These are phyloP conservation scores for Nymphalis urticae DNA, from an alignment of 2,888 invertebrate species.

Conservation along the genomic window DNA sequence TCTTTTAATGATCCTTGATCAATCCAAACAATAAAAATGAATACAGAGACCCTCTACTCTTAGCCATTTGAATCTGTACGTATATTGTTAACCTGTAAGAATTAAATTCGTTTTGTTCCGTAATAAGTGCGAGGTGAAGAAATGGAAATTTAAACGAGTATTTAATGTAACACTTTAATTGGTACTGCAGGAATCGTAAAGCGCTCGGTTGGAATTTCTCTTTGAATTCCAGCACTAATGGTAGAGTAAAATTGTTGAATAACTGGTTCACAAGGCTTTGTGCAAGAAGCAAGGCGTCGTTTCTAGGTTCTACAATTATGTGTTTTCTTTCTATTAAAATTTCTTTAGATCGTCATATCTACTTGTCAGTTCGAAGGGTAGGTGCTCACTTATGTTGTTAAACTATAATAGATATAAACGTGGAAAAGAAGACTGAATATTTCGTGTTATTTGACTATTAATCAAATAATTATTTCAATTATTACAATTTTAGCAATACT, in stretches of 20 bases:
- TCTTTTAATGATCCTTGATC: background rate
- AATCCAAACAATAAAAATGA: conserved; percentile 21
- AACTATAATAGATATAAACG: too few species aligned
- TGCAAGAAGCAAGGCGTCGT: background rate
- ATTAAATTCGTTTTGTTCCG: conserved; percentile 47
- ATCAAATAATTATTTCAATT: too few species aligned
- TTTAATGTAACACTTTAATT: conserved; percentile 30
- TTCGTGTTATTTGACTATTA: too few species aligned
- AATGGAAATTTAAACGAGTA: conserved; percentile 30
- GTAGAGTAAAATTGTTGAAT: conserved; percentile 15
- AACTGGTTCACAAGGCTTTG: background rate
- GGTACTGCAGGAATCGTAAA: conserved; percentile 13
- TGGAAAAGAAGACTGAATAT: too few species aligned
- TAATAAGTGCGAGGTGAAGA: conserved; percentile 31
- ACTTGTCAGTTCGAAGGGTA: too few species aligned
- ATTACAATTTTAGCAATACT: too few species aligned
- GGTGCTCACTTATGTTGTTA: too few species aligned
- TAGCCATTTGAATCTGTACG: conserved; percentile 45
- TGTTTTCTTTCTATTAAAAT: background rate
- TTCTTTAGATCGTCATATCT: too few species aligned
- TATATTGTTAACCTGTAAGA: conserved; percentile 48
- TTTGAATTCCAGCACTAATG: conserved; percentile 26
- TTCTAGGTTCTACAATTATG: too few species aligned
- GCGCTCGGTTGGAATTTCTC: conserved; percentile 15
- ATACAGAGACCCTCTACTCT: conserved; percentile 16